These are phyloP conservation scores for Ctena decussata DNA, from an alignment of 2,888 invertebrate species.

Conservation along the genomic window DNA sequence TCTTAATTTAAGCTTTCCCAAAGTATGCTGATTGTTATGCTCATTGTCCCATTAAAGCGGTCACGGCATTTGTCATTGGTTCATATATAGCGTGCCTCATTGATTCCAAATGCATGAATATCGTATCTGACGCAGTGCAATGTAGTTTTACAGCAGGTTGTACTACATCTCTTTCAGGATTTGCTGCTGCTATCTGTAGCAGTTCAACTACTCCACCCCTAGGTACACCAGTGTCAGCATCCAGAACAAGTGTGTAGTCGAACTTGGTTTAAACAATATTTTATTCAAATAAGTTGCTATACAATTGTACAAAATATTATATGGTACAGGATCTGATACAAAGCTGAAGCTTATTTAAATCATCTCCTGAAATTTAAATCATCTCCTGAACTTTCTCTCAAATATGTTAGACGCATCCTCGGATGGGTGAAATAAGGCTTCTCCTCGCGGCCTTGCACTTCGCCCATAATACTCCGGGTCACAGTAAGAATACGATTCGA, in stretches of 20 bases:
- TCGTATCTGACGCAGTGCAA: conserved; percentile 73
- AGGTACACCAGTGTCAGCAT: conserved; percentile 80
- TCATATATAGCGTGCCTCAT: conserved; percentile 80
- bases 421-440: conserved; percentile 79
- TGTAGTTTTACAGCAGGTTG: conserved; percentile 81
- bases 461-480: conserved; percentile 75
- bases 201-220: conserved; percentile 75
- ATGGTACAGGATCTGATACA: too few relatives aligned
- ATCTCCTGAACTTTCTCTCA: conserved; percentile 72
- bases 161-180: conserved; percentile 80
- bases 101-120: conserved; percentile 82
- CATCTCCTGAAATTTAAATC: too few relatives aligned
- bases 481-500: conserved; percentile 78
- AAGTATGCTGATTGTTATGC: conserved; percentile 80
- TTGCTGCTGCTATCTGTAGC: conserved; percentile 78
- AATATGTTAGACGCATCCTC: conserved; percentile 80
- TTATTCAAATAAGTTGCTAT: too few relatives aligned
- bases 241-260: conserved; percentile 81
- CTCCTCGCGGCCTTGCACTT: conserved; percentile 71
- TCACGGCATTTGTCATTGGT: conserved; percentile 80
- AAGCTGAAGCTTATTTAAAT: too few relatives aligned
- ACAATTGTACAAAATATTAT: too few relatives aligned
- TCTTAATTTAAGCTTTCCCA: conserved; percentile 82
- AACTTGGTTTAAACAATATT: too few relatives aligned
- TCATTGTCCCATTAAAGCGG: conserved; percentile 77